A percentile compares a stretch with the other conserved stretches of the same genome.
Evolutionary conservation across 1,140 invertebrate genomes (phyloP).

Genomic region (Psix sp.): DNA sequence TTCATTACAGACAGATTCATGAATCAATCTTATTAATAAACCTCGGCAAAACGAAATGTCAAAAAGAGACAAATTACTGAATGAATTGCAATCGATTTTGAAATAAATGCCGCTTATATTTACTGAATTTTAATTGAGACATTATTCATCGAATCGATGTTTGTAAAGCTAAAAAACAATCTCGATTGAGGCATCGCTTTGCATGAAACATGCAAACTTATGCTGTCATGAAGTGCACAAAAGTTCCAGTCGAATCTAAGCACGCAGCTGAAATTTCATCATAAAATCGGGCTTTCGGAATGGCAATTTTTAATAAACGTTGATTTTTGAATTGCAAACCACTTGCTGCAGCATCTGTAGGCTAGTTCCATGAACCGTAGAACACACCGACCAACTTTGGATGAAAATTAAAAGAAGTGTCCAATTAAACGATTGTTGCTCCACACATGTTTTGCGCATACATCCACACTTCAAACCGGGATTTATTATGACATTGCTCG

Average conservation of each 20-base stretch:
- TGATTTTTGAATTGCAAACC: conserved; percentile 70
- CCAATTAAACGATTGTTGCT: conserved; percentile 63
- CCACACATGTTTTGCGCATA: no score
- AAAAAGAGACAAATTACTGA: no score
- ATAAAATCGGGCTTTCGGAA: conserved; percentile 21
- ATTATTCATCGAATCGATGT: neutral
- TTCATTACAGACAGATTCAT: no score
- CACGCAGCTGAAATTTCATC: conserved; percentile 8
- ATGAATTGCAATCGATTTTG: no score
- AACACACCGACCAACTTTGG: conserved; percentile 36
- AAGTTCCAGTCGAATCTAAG: conserved; percentile 22
- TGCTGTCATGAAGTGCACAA: conserved; percentile 15
- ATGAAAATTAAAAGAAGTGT: conserved; percentile 51
- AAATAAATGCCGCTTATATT: no score
- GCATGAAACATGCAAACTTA: conserved; percentile 18
- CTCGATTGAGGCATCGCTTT: neutral
- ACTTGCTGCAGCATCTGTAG: conserved; percentile 63
- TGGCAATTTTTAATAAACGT: conserved; percentile 65
- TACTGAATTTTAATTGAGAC: conserved; percentile 1
- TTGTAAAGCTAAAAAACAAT: neutral
- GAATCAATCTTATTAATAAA: no score
- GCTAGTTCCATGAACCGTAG: conserved; percentile 64
- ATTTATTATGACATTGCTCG: conserved; percentile 62
- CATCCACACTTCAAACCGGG: no score
- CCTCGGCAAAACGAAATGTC: no score